Percentiles rank a stretch among this genome's conserved stretches.
These are phyloP conservation scores for Hippocampus barbouri DNA, from an alignment of 2,113 vertebrate genomes.

Conservation along the genomic window DNA sequence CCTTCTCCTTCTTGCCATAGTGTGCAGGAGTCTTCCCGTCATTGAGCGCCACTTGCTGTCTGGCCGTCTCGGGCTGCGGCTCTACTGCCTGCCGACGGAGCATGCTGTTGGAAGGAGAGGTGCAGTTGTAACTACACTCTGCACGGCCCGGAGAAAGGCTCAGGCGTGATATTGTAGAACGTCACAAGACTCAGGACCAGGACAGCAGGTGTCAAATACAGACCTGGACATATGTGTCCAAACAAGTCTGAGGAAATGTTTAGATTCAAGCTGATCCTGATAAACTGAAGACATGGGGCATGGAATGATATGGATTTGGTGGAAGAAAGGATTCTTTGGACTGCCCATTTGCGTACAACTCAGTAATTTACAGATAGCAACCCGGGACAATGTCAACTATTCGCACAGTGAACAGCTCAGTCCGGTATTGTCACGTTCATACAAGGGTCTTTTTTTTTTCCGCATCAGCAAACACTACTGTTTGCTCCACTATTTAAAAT, in stretches of 20 bases:
- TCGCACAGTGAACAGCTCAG: constrained; percentile 51
- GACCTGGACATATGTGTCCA: constrained; percentile 39
- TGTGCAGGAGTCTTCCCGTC: constrained; percentile 47
- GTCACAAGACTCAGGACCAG: constrained; percentile 71
- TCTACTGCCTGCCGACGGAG: constrained; percentile 59
- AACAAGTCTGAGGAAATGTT: constrained; percentile 41
- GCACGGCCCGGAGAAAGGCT: constrained; percentile 56
- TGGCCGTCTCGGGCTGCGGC: constrained; percentile 46
- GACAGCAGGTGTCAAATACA: constrained; percentile 45
- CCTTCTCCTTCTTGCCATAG: constrained; percentile 40
- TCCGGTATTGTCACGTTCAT: constrained; percentile 73
- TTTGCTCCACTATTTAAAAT: constrained; percentile 20
- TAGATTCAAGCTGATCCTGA: constrained; percentile 37
- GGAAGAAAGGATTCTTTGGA: constrained; percentile 37
- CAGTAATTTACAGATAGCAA: constrained; percentile 51
- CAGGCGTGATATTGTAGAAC: constrained; percentile 69
- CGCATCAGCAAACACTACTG: constrained; percentile 43
- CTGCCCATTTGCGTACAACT: constrained; percentile 40
- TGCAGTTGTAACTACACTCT: constrained; percentile 73
- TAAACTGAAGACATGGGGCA: constrained; percentile 34
- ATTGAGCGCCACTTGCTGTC: constrained; percentile 53
- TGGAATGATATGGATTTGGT: constrained; percentile 47
- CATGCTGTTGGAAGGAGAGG: constrained; percentile 72
- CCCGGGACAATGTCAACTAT: constrained; percentile 62
- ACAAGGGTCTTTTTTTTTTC: constrained; percentile 54